These are phyloP conservation scores for Campoletis sonorensis DNA, from an alignment of 1,140 invertebrate genomes.

Conservation along the genomic window DNA sequence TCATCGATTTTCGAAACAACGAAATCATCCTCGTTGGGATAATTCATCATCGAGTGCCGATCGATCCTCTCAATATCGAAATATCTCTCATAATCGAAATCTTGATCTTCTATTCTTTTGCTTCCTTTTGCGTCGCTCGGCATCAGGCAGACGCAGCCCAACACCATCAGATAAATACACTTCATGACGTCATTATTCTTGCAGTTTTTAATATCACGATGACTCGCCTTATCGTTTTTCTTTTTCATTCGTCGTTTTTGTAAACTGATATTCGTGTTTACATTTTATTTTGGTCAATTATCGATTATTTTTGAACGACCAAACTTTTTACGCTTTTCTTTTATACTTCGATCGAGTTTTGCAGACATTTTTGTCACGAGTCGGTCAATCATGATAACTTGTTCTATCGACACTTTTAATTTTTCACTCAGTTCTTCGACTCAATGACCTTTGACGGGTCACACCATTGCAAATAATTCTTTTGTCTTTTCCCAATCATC, in stretches of 20 bases:
- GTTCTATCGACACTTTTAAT: background rate
- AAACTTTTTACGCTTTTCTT: background rate
- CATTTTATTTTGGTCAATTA: background rate
- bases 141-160: conserved; percentile 51
- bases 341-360: conserved; percentile 1
- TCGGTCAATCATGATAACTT: background rate
- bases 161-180: conserved; percentile 42
- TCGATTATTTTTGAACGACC: background rate
- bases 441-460: background rate
- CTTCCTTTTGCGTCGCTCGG: conserved; percentile 36
- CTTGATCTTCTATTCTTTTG: conserved; percentile 34
- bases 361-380: background rate
- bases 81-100: conserved; percentile 12
- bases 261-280: background rate
- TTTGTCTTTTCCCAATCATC: background rate
- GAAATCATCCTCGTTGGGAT: conserved; percentile 43
- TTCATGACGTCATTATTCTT: conserved; percentile 55
- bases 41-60: conserved; percentile 41
- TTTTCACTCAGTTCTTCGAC: background rate
- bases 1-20: background rate
- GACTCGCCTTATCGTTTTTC: background rate
- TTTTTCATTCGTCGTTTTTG: background rate
- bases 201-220: conserved; percentile 22
- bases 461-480: background rate
- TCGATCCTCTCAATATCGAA: conserved; percentile 33